Percentiles rank a stretch among this genome's conserved stretches.
Conservation (phyloP, 1,140 invertebrate genomes). For the Acromyrmex heyeri region DNA sequence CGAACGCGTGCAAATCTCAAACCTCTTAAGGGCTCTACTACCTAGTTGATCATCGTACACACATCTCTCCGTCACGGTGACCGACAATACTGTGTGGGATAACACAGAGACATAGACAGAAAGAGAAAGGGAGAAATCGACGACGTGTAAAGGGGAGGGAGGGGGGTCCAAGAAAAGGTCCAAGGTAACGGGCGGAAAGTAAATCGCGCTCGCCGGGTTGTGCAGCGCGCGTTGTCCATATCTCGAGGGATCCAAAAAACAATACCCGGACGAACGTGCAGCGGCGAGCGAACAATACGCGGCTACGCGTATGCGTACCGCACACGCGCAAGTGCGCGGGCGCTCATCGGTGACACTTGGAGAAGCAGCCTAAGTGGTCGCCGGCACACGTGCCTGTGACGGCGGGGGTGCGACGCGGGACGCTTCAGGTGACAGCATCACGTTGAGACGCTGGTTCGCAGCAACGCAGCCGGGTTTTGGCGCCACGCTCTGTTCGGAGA, state of each 20-base stretch:
- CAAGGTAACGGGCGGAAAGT: background rate
- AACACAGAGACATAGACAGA: slow-evolving; percentile 23
- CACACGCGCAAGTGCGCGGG: slow-evolving; percentile 38
- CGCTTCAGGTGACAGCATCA: slow-evolving; percentile 14
- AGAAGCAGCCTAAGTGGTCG: slow-evolving; percentile 34
- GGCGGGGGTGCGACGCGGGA: slow-evolving; percentile 52
- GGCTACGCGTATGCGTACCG: slow-evolving; percentile 49
- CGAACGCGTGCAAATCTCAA: slow-evolving; percentile 36
- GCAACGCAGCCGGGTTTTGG: slow-evolving; percentile 49
- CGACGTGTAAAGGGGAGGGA: background rate
- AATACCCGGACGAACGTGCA: slow-evolving; percentile 4
- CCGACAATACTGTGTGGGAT: slow-evolving; percentile 1
- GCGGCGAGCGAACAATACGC: slow-evolving; percentile 53
- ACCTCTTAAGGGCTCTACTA: slow-evolving; percentile 44
- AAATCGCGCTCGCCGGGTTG: background rate
- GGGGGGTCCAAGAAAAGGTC: background rate
- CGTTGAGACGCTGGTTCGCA: slow-evolving; percentile 44
- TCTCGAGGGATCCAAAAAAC: background rate
- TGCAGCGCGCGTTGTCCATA: slow-evolving; percentile 31
- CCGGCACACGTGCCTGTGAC: slow-evolving; percentile 40
- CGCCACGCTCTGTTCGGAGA: slow-evolving; percentile 56
- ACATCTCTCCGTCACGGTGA: slow-evolving; percentile 54
- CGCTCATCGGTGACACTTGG: slow-evolving; percentile 55
- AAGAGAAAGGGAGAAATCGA: slow-evolving; percentile 1
- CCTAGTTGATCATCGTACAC: slow-evolving; percentile 39